Evolutionary conservation across 1,140 invertebrate genomes (phyloP).

Genomic region (Drosophila santomea): DNA sequence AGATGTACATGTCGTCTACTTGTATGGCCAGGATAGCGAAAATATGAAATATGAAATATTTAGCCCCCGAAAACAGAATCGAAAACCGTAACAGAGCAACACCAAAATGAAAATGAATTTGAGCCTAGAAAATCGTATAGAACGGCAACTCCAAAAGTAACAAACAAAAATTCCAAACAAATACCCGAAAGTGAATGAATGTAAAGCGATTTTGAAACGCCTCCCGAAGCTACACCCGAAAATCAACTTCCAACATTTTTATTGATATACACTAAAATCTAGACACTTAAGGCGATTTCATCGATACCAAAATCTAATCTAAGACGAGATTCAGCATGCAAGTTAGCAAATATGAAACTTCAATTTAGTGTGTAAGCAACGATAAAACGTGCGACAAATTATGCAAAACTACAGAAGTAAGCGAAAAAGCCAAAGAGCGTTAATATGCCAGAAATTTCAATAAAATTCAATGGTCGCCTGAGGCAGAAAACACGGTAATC

Average conservation of each 20-base stretch:
- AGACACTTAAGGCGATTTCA: constrained; percentile 48
- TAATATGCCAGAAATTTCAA: constrained; percentile 2
- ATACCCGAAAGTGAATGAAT: constrained; percentile 5
- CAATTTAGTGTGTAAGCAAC: constrained; percentile 32
- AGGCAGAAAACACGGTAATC: constrained; percentile 45
- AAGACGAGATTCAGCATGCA: constrained; percentile 37
- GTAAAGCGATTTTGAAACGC: constrained; percentile 17
- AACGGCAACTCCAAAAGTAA: background rate
- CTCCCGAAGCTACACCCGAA: constrained; percentile 18
- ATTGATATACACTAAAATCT: constrained; percentile 55
- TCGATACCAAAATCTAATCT: constrained; percentile 47
- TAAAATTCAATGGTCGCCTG: constrained; percentile 7
- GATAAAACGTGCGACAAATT: constrained; percentile 24
- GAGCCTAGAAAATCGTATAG: background rate
- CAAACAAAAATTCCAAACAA: background rate
- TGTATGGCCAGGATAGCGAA: constrained; percentile 28
- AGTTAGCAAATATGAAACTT: constrained; percentile 46
- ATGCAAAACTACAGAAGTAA: constrained; percentile 13
- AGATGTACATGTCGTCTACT: constrained; percentile 22
- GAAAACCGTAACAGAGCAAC: constrained; percentile 25
- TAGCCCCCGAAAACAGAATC: constrained; percentile 6
- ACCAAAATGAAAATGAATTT: constrained; percentile 21
- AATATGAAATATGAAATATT: constrained; percentile 7
- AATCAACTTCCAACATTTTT: constrained; percentile 72
- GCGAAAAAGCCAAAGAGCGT: constrained; percentile 26